These are phyloP conservation scores for Neodiprion pinetum DNA, from an alignment of 1,140 invertebrate species.

Conservation along the genomic window DNA sequence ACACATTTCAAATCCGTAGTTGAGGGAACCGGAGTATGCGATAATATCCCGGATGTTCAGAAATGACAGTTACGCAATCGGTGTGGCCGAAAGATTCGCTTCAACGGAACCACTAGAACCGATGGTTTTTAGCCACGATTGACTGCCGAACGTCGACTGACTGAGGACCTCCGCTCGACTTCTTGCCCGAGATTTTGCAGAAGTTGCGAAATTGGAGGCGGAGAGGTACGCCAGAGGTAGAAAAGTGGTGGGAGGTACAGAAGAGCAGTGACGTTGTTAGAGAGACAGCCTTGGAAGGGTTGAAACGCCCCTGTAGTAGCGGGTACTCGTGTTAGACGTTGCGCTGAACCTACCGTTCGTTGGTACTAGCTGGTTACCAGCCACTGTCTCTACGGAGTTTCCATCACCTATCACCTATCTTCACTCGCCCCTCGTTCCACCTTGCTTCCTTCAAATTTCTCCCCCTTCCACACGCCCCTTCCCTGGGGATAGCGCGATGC, in stretches of 20 bases:
- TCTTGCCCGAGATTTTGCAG: slow-evolving; percentile 55
- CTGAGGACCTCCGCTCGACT: slow-evolving; percentile 40
- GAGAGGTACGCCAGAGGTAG: slow-evolving; percentile 23
- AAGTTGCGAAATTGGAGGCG: slow-evolving; percentile 54
- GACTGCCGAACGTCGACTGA: slow-evolving; percentile 36
- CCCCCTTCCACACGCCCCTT: too few relatives aligned
- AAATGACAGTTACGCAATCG: too few relatives aligned
- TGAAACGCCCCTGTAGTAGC: slow-evolving; percentile 18
- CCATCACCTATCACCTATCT: neutral
- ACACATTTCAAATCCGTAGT: neutral
- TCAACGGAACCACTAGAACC: too few relatives aligned
- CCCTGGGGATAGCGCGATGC: too few relatives aligned
- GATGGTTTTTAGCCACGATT: neutral
- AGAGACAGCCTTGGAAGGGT: slow-evolving; percentile 21
- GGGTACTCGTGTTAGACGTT: slow-evolving; percentile 6
- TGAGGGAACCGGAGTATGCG: too few relatives aligned
- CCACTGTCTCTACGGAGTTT: neutral
- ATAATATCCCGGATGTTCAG: too few relatives aligned
- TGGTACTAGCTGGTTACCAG: neutral
- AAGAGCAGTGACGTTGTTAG: slow-evolving; percentile 17
- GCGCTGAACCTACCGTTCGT: neutral
- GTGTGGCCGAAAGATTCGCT: too few relatives aligned
- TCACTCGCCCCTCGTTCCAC: too few relatives aligned
- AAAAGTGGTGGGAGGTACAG: slow-evolving; percentile 16
- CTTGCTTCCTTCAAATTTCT: too few relatives aligned